These are phyloP conservation scores for Limnodromus scolopaceus DNA, from an alignment of 2,797 vertebrate species.

Conservation along the genomic window DNA sequence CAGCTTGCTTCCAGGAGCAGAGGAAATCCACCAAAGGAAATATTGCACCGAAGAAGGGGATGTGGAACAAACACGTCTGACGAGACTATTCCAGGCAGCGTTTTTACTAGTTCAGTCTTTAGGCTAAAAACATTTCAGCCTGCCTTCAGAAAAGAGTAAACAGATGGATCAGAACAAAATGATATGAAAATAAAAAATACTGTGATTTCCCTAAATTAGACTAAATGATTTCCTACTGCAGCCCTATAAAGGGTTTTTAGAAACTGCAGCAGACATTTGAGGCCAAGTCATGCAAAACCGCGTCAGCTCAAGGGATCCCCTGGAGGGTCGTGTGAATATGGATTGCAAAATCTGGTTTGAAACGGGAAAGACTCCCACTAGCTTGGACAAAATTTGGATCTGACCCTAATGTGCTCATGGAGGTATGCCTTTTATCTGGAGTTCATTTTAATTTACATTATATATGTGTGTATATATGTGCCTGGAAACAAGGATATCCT, in stretches of 20 bases:
- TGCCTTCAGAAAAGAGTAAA: slow-evolving; percentile 14
- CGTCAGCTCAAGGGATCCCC: slow-evolving; percentile 41
- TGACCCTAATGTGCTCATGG: background rate
- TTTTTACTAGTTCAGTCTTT: background rate
- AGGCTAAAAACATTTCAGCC: background rate
- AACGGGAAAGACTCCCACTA: slow-evolving; percentile 10
- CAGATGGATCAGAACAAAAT: slow-evolving; percentile 6
- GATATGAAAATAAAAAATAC: slow-evolving; percentile 9
- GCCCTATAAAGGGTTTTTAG: slow-evolving; percentile 17
- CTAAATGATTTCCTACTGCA: slow-evolving; percentile 56
- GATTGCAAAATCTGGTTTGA: slow-evolving; percentile 48
- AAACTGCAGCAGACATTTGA: slow-evolving; percentile 38
- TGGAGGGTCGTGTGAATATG: slow-evolving; percentile 42
- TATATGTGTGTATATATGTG: background rate
- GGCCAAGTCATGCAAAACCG: slow-evolving; percentile 52
- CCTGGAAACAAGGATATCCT: slow-evolving; percentile 6
- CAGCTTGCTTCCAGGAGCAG: slow-evolving; percentile 34
- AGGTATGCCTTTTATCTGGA: slow-evolving; percentile 36
- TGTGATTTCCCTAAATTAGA: slow-evolving; percentile 49
- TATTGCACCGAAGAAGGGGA: background rate
- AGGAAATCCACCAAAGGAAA: slow-evolving; percentile 48
- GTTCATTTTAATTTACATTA: slow-evolving; percentile 21
- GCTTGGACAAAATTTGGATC: slow-evolving; percentile 53
- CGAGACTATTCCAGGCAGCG: background rate
- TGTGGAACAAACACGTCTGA: slow-evolving; percentile 7